These are phyloP conservation scores for Sebastolobus alascanus DNA, from an alignment of 2,797 vertebrate genomes.

Conservation along the genomic window DNA sequence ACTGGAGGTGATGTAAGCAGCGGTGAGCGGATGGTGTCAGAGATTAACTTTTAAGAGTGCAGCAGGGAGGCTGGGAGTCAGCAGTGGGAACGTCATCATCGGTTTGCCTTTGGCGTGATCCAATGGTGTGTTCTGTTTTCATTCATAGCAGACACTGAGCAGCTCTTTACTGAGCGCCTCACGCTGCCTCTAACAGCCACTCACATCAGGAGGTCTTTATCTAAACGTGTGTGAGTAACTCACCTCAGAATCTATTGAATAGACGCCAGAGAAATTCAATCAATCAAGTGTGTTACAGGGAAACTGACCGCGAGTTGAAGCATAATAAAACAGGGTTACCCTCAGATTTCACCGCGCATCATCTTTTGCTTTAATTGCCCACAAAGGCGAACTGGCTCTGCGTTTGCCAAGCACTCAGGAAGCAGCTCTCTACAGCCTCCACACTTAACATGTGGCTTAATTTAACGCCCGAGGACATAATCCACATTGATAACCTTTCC, in stretches of 20 bases:
- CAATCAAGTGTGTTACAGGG: conserved; percentile 3
- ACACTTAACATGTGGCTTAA: conserved; percentile 7
- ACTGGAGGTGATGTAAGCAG: conserved; percentile 2
- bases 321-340: conserved; percentile 19
- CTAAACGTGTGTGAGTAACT: not conserved
- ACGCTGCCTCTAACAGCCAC: conserved; percentile 1
- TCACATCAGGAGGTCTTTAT: conserved; percentile 8
- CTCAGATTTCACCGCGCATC: not conserved
- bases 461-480: not conserved
- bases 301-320: not conserved
- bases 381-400: not conserved
- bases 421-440: not conserved
- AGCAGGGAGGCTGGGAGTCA: conserved; percentile 9
- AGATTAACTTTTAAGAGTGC: conserved; percentile 25
- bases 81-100: conserved; percentile 14
- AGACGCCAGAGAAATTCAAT: conserved; percentile 11
- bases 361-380: conserved; percentile 19
- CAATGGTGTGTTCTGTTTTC: not conserved
- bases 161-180: conserved; percentile 4
- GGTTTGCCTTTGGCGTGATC: conserved; percentile 42
- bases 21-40: conserved; percentile 10
- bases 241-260: conserved; percentile 19
- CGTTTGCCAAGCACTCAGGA: not conserved
- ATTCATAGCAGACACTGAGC: conserved; percentile 11
- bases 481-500: conserved; percentile 16